Percentiles rank a stretch among this genome's conserved stretches.
Evolutionary conservation across 2,113 vertebrate species (phyloP).

Genomic region (Enhydra lutris): DNA sequence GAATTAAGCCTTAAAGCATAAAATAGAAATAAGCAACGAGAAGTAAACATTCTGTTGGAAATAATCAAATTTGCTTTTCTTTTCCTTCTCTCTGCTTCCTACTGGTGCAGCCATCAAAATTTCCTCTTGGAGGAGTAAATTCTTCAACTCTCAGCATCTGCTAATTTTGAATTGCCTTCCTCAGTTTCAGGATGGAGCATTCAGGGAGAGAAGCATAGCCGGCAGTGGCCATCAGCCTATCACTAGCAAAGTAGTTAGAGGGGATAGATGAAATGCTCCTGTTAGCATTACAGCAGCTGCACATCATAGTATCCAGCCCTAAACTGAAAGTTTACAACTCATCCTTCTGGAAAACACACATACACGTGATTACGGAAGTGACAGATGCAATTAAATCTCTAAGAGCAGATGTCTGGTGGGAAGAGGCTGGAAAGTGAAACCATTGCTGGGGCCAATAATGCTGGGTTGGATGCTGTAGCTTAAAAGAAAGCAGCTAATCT

Average conservation of each 20-base stretch:
- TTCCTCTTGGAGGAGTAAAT: neutral
- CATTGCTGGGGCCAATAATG: constrained; percentile 47
- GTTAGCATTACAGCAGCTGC: constrained; percentile 40
- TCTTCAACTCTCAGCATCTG: neutral
- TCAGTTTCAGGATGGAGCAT: neutral
- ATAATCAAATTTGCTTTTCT: neutral
- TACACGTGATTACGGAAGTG: constrained; percentile 30
- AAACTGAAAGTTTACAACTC: constrained; percentile 20
- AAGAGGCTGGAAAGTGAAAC: constrained; percentile 67
- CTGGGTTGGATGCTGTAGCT: constrained; percentile 59
- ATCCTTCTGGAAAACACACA: constrained; percentile 50
- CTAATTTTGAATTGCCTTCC: neutral
- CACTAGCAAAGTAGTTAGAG: constrained; percentile 43
- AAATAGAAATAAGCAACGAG: neutral
- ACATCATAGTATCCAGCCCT: constrained; percentile 12
- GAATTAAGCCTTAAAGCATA: neutral
- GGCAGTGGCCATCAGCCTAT: neutral
- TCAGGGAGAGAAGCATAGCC: neutral
- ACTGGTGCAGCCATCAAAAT: neutral
- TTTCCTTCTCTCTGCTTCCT: neutral
- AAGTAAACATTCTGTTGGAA: neutral
- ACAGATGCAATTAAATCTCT: constrained; percentile 68
- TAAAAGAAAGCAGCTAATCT: constrained; percentile 53
- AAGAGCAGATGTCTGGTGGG: constrained; percentile 72
- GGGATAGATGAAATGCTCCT: constrained; percentile 43